phyloP scores from a whole-genome alignment of 2,113 vertebrate species.

The Entelurus aequoreus region DNA sequence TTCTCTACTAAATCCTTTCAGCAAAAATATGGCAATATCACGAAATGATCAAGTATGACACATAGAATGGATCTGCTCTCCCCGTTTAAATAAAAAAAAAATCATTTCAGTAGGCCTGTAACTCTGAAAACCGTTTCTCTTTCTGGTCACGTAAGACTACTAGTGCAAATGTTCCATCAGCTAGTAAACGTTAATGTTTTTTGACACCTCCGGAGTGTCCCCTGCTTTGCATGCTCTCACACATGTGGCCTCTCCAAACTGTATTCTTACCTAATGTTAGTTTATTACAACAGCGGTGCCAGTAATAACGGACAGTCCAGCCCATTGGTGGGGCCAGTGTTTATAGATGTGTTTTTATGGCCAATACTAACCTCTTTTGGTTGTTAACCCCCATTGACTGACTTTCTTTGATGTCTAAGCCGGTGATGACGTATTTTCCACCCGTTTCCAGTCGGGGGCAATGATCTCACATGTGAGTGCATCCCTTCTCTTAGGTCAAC shows the following conservation, averaged over 20 bases:
- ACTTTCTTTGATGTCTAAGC: constrained; percentile 50
- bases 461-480: constrained; percentile 56
- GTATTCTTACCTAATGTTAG: constrained; percentile 39
- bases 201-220: constrained; percentile 47
- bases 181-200: constrained; percentile 46
- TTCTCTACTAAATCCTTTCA: no score
- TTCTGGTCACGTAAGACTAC: constrained; percentile 17
- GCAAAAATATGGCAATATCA: no score
- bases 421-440: constrained; percentile 56
- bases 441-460: constrained; percentile 27
- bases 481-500: constrained; percentile 18
- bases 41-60: no score
- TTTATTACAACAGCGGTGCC: constrained; percentile 44
- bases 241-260: constrained; percentile 24
- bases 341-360: constrained; percentile 59
- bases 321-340: constrained; percentile 38
- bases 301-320: constrained; percentile 45
- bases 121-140: constrained; percentile 1
- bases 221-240: constrained; percentile 29
- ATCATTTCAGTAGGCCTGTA: no score
- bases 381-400: constrained; percentile 42
- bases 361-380: constrained; percentile 46
- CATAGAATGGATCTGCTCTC: no score
- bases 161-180: constrained; percentile 47
- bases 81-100: no score